phyloP scores from a whole-genome alignment of 2,113 vertebrate genomes.

The Guaruba guarouba region DNA sequence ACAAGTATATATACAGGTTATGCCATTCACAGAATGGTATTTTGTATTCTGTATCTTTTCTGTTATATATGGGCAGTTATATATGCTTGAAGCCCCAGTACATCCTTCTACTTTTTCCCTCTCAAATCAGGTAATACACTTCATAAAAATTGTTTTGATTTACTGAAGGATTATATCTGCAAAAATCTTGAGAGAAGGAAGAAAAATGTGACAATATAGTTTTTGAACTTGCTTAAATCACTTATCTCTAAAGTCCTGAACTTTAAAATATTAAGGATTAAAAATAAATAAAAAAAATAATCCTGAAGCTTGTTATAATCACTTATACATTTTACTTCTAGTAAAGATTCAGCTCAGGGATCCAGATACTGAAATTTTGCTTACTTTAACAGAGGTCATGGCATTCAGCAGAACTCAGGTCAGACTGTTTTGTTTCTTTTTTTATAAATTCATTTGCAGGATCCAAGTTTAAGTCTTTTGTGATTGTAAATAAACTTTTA shows the following conservation, averaged over 20 bases:
- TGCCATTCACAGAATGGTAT: not conserved
- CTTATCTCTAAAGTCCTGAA: not conserved
- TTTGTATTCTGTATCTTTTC: not conserved
- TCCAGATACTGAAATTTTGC: not conserved
- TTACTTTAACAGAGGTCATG: not conserved
- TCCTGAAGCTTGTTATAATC: not conserved
- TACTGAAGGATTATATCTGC: not conserved
- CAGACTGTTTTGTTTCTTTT: not conserved
- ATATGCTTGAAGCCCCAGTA: not conserved
- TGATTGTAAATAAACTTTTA: not conserved
- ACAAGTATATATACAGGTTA: not conserved
- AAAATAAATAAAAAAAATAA: not conserved
- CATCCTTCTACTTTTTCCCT: rapidly evolving
- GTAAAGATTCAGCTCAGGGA: not conserved
- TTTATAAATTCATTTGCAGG: not conserved
- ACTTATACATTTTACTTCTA: not conserved
- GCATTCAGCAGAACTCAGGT: not conserved
- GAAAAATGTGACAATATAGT: not conserved
- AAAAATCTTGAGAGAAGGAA: not conserved
- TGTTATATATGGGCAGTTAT: not conserved
- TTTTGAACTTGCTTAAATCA: not conserved
- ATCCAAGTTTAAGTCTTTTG: not conserved
- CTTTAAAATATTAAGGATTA: not conserved
- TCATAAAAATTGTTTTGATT: not conserved
- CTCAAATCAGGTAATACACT: not conserved